Evolutionary conservation across 1,140 invertebrate species (phyloP), one percentile per base, ranked within the genome.

Genomic region (Mycetomoellerius zeteki): DNA sequence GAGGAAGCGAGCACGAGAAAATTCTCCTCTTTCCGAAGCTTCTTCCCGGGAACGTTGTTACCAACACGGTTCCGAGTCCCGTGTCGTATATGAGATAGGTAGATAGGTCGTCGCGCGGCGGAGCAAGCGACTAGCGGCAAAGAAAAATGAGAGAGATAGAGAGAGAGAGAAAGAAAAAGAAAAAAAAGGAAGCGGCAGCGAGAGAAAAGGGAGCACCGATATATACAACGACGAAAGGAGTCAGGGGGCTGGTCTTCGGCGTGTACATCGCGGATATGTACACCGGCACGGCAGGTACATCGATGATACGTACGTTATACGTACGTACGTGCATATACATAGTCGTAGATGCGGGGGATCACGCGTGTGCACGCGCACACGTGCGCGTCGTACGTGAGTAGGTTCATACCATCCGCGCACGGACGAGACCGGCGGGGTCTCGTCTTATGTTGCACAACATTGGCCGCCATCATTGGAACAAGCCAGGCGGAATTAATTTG

Each of bases 401-500:
- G 80, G 54, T 73, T 84, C 80, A n/a, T 75, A 84, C 69, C 54
- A 84, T 54, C 69, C 56, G 62, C 58, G 76, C 75, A 62, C 60
- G 47, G 37, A 78, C 62, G 85, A 52, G 69, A 72, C 60, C 75
- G 50, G 76, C 33, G 72, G 47, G 69, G 75, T 75, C 87, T 91
- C 92, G 90, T 93, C 92, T 94, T 93, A 88, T 90, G 90, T 92
- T 93, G 91, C 91, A 92, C 92, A 94, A 94, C 93, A 95, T 95
- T 93, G 93, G 92, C 93, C 93, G 92, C 93, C 93, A 95, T 95
- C 92, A 93, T 93, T 94, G 92, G 86, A 93, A 54, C 91, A 91
- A 93, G 87, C 92, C 92, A 89, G 89, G 91, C 87, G 94, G 93
- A 94, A 95, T 94, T 94, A 88, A 95, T 94, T 94, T 93, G 93